These are phyloP conservation scores for Brachionus rubens DNA, from an alignment of 1,140 invertebrate species.

Conservation along the genomic window DNA sequence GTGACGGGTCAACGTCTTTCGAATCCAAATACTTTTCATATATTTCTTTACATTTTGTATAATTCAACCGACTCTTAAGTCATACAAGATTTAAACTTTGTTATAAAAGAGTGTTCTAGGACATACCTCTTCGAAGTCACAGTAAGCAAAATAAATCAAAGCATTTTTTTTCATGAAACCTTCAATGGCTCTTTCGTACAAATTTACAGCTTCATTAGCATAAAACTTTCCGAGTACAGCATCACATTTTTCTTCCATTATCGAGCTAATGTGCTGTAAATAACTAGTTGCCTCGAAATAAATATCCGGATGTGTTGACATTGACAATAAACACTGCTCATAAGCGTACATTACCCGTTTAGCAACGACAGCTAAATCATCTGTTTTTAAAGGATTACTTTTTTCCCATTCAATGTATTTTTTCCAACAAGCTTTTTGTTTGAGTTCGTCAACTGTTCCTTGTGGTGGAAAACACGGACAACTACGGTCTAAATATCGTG, in stretches of 20 bases:
- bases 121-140: conserved; percentile 87
- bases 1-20: conserved; percentile 22
- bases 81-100: not conserved
- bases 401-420: conserved; percentile 98
- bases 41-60: conserved; percentile 12
- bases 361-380: conserved; percentile 87
- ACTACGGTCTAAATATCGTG: conserved; percentile 87
- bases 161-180: conserved; percentile 81
- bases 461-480: conserved; percentile 70
- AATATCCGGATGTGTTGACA: conserved; percentile 94
- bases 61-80: conserved; percentile 38
- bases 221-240: conserved; percentile 73
- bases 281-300: conserved; percentile 65
- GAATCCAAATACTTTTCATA: conserved; percentile 36
- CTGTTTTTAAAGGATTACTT: conserved; percentile 86
- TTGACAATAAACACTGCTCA: conserved; percentile 90
- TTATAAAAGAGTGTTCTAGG: not conserved
- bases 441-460: conserved; percentile 71
- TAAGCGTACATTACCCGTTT: conserved; percentile 89
- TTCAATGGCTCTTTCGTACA: conserved; percentile 84
- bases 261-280: conserved; percentile 14
- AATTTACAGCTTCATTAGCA: conserved; percentile 84
- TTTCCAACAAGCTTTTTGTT: conserved; percentile 86
- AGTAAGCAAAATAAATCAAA: conserved; percentile 92
- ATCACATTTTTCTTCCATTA: conserved; percentile 42